A percentile compares a stretch with the other conserved stretches of the same genome.
These are phyloP conservation scores for Meriones psammophilus DNA, from an alignment of 2,797 vertebrate genomes.

Conservation along the genomic window DNA sequence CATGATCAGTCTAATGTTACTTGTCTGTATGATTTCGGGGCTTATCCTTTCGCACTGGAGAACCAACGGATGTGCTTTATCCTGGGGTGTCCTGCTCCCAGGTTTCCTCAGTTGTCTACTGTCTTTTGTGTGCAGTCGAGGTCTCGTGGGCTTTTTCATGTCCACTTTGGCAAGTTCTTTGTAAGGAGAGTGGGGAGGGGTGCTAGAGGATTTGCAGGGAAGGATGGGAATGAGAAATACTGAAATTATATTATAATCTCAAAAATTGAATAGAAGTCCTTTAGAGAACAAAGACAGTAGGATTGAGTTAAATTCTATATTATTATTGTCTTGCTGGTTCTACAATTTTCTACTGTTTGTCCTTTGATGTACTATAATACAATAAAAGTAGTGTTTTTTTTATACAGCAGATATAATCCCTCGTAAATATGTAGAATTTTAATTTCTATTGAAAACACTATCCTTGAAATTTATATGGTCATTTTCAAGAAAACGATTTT, in stretches of 20 bases:
- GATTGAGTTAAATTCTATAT: background rate
- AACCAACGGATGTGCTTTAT: background rate
- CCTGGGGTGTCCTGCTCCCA: too few relatives aligned
- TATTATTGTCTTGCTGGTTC: background rate
- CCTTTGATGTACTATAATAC: background rate
- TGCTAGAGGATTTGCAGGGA: background rate
- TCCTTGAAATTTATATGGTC: constrained; percentile 56
- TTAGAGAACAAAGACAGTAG: background rate
- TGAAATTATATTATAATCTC: background rate
- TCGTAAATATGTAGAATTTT: constrained; percentile 3
- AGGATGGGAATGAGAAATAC: background rate
- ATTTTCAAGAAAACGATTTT: constrained; percentile 63
- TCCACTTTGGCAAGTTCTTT: background rate
- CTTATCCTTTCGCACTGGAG: background rate
- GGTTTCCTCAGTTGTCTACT: background rate
- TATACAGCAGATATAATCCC: background rate
- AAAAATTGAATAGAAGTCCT: background rate
- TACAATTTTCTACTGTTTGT: background rate
- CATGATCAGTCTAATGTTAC: background rate
- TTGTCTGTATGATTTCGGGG: background rate
- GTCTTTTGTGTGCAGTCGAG: background rate
- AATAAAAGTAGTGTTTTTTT: background rate
- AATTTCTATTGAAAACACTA: constrained; percentile 50
- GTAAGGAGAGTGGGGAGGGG: background rate
- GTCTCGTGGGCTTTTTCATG: background rate